Base-by-base conservation (phyloP, 2,113 vertebrate species). In the Marmota flaviventris region DNA sequence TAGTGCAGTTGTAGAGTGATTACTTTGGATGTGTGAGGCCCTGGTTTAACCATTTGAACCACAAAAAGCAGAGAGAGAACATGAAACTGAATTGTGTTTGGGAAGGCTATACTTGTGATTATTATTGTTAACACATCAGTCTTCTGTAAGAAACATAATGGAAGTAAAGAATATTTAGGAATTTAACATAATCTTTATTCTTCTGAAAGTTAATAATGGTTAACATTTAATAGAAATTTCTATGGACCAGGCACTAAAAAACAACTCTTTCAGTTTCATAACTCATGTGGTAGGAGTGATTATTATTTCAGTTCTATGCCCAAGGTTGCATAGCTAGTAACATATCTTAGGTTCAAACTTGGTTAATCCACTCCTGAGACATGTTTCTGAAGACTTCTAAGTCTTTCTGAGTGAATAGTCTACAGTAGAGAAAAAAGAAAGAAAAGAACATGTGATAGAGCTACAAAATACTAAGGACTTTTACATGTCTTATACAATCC, bases 271-370 rank as follows among this genome's bases (percentile, higher is more conserved):
- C 51, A 65, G 81, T 77, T 27, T 91, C 37, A 96, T 13, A 85
- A 73, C 22, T 6, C 58, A 51, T 39, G 5, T 39, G 12, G 29
- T 69, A 53, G 2, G 12, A 69, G 24, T 5, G 77, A 18, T 77
- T 37, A 84, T 81, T 92, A 73, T 95, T 95, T n/a, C 48, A 91
- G 9, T 92, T 89, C 85, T 82, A 76, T 51, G 48, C 48, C 48
- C 22, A 65, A 76, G 20, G 5, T 94, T n/a, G 93, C 70, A 73
- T 8, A 86, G 16, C 0, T 27, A 83, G 5, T 56, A 85, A 65
- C 7, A 9, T 29, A 63, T 42, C 22, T 81, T 32, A 25, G 70
- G 32, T 87, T 90, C 56, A 84, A 63, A 73, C 27, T 48, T 84
- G 3, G 37, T 67, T 95, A 94, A 29, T 65, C 20, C 88, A 5